Conservation (phyloP, 2,888 invertebrate genomes). For the Eulithis testata region DNA sequence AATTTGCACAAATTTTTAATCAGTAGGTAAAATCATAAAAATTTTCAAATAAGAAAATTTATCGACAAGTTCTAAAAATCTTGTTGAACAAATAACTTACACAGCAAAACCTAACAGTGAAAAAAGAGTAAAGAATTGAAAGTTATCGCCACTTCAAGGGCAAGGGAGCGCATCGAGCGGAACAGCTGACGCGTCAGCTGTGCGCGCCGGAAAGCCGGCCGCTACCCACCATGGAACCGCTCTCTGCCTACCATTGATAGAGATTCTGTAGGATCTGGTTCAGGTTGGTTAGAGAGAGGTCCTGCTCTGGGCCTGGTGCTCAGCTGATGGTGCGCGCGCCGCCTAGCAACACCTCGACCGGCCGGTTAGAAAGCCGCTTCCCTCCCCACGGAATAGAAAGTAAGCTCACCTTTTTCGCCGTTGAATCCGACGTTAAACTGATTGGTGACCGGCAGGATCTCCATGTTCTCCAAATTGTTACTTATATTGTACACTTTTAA, state of each 20-base stretch:
- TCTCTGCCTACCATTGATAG: background rate
- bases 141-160: constrained; percentile 50
- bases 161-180: constrained; percentile 59
- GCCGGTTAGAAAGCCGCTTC: constrained; percentile 78
- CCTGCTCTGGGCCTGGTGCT: constrained; percentile 8
- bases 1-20: constrained; percentile 27
- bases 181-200: constrained; percentile 77
- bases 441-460: constrained; percentile 91
- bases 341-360: constrained; percentile 73
- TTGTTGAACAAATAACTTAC: background rate
- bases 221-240: constrained; percentile 25
- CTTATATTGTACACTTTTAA: constrained; percentile 84
- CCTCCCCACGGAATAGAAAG: constrained; percentile 74
- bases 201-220: constrained; percentile 27
- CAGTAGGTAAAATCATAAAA: too few relatives aligned
- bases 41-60: too few relatives aligned
- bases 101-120: background rate
- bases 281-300: background rate
- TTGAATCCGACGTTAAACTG: constrained; percentile 91
- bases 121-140: constrained; percentile 36
- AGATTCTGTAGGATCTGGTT: background rate
- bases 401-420: constrained; percentile 88
- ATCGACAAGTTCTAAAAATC: too few relatives aligned
- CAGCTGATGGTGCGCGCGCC: constrained; percentile 66
- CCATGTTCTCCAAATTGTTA: constrained; percentile 88